Percentiles rank a stretch among this genome's conserved stretches.
Conservation (phyloP, 2,888 invertebrate species). For the Hydropsyche betteni region DNA sequence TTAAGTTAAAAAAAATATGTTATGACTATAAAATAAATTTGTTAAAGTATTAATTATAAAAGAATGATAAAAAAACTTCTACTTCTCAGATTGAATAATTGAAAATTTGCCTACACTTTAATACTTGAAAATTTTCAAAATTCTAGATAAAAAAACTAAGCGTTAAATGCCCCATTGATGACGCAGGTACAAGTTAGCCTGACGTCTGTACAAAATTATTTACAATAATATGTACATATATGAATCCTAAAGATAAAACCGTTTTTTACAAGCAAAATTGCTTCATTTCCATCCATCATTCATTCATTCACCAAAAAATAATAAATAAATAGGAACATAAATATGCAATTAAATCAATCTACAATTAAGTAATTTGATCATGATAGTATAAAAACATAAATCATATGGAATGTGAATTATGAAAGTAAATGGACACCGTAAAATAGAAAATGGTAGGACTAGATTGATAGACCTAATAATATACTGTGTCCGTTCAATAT, state of each 20-base stretch:
- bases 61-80: background rate
- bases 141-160: conserved; percentile 22
- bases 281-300: conserved; percentile 24
- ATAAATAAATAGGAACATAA: conserved; percentile 38
- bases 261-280: conserved; percentile 28
- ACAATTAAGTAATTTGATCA: too few species aligned
- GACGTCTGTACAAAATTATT: conserved; percentile 12
- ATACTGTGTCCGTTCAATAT: too few species aligned
- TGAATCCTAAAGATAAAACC: background rate
- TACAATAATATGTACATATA: conserved; percentile 1
- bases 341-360: background rate
- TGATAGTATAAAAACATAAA: too few species aligned
- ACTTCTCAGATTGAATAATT: too few species aligned
- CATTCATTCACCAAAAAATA: conserved; percentile 16
- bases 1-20: too few species aligned
- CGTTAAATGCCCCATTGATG: conserved; percentile 35
- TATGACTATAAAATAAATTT: too few species aligned
- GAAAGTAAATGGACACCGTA: too few species aligned
- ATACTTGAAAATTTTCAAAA: too few species aligned
- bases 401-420: too few species aligned
- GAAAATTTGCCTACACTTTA: background rate
- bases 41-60: too few species aligned
- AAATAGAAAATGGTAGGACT: too few species aligned
- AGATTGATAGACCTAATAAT: too few species aligned
- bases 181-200: background rate